phyloP scores from a whole-genome alignment of 2,888 invertebrate species.

The Torymus texanus region DNA sequence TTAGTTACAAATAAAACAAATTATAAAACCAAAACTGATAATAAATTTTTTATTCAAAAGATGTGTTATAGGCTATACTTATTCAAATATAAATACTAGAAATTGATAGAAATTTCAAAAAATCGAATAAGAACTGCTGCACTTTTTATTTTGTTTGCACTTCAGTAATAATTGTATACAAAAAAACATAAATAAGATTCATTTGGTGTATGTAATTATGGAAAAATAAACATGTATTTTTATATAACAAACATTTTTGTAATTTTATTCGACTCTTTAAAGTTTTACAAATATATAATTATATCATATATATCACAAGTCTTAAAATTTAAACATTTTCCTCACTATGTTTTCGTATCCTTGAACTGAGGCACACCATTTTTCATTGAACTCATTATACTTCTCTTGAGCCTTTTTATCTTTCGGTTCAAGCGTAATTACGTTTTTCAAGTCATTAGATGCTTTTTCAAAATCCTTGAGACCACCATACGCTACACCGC shows the following conservation, averaged over 20 bases:
- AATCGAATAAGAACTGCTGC: conserved; percentile 37
- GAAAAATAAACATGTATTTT: conserved; percentile 72
- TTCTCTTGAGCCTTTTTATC: conserved; percentile 81
- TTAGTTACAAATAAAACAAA: conserved; percentile 46
- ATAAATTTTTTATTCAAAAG: conserved; percentile 45
- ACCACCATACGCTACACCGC: conserved; percentile 76
- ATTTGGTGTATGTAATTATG: conserved; percentile 63
- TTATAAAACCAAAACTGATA: conserved; percentile 50
- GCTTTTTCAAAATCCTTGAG: conserved; percentile 83
- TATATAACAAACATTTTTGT: conserved; percentile 66
- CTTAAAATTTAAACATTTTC: conserved; percentile 74
- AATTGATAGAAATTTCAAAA: conserved; percentile 39
- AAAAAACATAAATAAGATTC: conserved; percentile 53
- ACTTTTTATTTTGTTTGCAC: conserved; percentile 51
- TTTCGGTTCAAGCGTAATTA: conserved; percentile 79
- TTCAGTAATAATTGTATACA: conserved; percentile 55
- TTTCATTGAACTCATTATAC: conserved; percentile 77
- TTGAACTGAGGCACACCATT: conserved; percentile 79
- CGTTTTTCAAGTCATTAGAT: conserved; percentile 77
- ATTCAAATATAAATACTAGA: conserved; percentile 38
- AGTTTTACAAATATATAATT: conserved; percentile 47
- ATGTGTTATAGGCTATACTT: conserved; percentile 44
- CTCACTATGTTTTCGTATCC: conserved; percentile 79
- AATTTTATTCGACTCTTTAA: conserved; percentile 58
- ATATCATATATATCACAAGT: conserved; percentile 39